These are phyloP conservation scores for Musca domestica DNA, from an alignment of 1,140 invertebrate genomes.

Conservation along the genomic window DNA sequence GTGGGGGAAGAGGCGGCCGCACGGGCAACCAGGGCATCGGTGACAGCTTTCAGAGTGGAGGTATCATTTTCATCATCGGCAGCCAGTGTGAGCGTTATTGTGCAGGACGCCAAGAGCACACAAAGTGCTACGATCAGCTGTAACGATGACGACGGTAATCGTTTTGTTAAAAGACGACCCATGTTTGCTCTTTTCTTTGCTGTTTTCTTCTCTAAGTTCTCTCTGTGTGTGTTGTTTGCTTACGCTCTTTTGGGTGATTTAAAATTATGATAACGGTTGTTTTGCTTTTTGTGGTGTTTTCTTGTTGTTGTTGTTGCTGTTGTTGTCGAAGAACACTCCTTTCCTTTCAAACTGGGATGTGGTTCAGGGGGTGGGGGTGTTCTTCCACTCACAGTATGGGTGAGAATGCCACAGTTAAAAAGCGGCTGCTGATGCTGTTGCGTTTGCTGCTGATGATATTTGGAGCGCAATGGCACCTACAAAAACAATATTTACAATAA, in stretches of 20 bases:
- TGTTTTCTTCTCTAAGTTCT: constrained; percentile 1
- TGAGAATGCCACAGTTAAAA: too few species aligned
- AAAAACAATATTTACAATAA: too few species aligned
- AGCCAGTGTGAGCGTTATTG: constrained; percentile 39
- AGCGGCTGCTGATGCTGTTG: too few species aligned
- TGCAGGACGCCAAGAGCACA: constrained; percentile 31
- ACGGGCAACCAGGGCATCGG: constrained; percentile 18
- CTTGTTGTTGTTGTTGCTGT: neutral
- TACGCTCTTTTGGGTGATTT: neutral
- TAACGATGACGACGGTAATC: constrained; percentile 5
- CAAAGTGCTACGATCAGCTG: constrained; percentile 16
- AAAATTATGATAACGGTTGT: neutral
- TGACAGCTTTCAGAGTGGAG: constrained; percentile 25
- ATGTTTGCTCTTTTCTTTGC: neutral
- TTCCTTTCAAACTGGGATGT: too few species aligned
- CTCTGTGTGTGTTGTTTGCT: neutral
- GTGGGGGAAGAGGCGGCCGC: neutral
- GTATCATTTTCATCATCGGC: constrained; percentile 23
- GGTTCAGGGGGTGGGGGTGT: too few species aligned
- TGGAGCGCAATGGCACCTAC: too few species aligned
- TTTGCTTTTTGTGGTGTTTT: neutral
- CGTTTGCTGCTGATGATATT: too few species aligned
- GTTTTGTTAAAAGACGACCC: neutral
- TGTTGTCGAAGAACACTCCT: neutral
- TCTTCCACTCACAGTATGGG: too few species aligned